A percentile compares a stretch with the other conserved stretches of the same genome.
Conservation (phyloP, 2,113 vertebrate genomes). For the Ophthalmolycus amberensis region DNA sequence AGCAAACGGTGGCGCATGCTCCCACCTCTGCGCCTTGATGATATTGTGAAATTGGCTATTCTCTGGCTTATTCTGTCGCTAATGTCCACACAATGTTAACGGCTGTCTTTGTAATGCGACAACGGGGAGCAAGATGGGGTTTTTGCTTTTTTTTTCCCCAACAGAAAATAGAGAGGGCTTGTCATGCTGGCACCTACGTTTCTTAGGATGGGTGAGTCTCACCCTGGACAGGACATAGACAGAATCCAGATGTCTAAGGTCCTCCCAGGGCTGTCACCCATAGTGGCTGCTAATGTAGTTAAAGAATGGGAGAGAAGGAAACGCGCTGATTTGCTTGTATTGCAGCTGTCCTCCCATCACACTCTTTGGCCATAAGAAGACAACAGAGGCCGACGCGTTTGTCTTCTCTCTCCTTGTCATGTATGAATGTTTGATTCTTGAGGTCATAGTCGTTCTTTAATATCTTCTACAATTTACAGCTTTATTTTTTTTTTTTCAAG, state of each 20-base stretch:
- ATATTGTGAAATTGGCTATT: slow-evolving; percentile 68
- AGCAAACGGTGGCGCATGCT: slow-evolving; percentile 50
- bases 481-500: not conserved
- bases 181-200: not conserved
- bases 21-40: slow-evolving; percentile 43
- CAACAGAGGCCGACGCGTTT: too few relatives aligned
- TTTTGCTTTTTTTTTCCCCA: not conserved
- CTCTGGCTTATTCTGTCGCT: slow-evolving; percentile 51
- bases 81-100: slow-evolving; percentile 47
- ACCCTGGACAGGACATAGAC: not conserved
- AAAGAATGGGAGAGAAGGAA: not conserved
- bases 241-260: not conserved
- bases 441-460: not conserved
- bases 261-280: not conserved
- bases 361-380: not conserved
- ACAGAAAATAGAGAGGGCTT: not conserved
- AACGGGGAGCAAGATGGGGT: not conserved
- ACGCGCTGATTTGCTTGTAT: not conserved
- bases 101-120: slow-evolving; percentile 16
- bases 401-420: not conserved
- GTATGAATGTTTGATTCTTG: not conserved
- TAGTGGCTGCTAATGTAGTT: not conserved
- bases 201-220: not conserved
- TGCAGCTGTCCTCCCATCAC: not conserved
- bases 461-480: not conserved